Evolutionary conservation across 2,797 vertebrate species (phyloP).

Genomic region (Carcharodon carcharias): DNA sequence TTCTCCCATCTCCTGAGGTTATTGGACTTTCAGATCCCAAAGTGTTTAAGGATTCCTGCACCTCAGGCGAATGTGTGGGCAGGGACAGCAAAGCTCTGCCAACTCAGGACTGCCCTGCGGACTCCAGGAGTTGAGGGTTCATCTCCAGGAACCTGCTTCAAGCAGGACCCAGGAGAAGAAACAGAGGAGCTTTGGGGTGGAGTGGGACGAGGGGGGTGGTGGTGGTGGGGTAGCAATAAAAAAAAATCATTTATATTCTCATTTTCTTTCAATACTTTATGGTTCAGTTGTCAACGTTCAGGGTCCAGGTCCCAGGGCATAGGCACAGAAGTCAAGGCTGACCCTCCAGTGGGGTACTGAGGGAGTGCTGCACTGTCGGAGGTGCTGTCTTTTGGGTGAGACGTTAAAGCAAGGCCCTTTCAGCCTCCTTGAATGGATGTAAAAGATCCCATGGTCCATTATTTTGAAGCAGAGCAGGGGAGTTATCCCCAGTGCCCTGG

Average conservation of each 20-base stretch:
- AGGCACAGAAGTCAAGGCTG: not conserved
- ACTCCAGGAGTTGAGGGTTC: not conserved
- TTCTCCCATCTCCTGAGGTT: not conserved
- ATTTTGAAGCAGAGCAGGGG: too few relatives aligned
- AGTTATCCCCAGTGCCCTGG: too few relatives aligned
- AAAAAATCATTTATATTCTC: not conserved
- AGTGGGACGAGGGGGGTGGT: too few relatives aligned
- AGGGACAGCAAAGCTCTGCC: not conserved
- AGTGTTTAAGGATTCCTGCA: not conserved
- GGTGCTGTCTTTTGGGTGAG: too few relatives aligned
- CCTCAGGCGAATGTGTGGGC: not conserved
- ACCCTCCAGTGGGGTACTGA: too few relatives aligned
- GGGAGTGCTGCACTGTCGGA: too few relatives aligned
- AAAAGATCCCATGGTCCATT: too few relatives aligned
- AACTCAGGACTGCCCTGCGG: not conserved
- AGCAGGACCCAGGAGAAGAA: not conserved
- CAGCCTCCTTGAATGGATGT: too few relatives aligned
- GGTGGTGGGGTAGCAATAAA: not conserved
- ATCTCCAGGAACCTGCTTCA: not conserved
- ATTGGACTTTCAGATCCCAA: not conserved
- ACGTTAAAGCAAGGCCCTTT: too few relatives aligned
- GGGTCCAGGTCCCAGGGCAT: too few relatives aligned
- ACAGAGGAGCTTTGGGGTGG: too few relatives aligned
- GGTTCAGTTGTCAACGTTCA: too few relatives aligned
- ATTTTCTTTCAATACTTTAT: not conserved